phyloP scores from a whole-genome alignment of 2,113 vertebrate genomes.

The Hyla sarda region DNA sequence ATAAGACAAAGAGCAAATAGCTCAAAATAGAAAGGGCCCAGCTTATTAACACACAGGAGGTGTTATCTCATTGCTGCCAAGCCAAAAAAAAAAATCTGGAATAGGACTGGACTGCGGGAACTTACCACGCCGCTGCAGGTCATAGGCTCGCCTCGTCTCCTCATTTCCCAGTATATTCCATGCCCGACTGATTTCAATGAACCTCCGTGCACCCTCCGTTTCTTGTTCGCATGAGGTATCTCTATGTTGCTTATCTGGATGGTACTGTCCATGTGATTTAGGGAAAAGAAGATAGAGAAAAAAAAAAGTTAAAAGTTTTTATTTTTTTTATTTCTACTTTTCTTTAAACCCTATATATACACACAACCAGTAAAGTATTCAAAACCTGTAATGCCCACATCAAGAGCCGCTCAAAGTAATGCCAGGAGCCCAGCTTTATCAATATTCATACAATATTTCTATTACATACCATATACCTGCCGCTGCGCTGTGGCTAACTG shows the following conservation, averaged over 20 bases:
- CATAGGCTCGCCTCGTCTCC: conserved; percentile 83
- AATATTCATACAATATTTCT: too few relatives aligned
- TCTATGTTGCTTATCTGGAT: conserved; percentile 84
- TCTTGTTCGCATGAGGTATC: conserved; percentile 73
- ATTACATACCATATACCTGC: too few relatives aligned
- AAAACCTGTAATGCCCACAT: too few relatives aligned
- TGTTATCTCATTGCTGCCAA: background rate
- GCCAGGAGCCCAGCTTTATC: background rate
- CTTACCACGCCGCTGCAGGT: conserved; percentile 84
- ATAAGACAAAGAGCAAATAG: background rate
- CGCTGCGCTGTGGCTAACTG: too few relatives aligned
- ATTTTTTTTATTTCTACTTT: background rate
- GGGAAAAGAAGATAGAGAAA: conserved; percentile 36
- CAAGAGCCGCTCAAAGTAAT: too few relatives aligned
- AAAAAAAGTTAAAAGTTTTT: too few relatives aligned
- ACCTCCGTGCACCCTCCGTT: conserved; percentile 76
- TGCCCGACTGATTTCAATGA: conserved; percentile 86
- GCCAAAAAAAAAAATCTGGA: conserved; percentile 60
- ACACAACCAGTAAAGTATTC: background rate
- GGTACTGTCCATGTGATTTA: conserved; percentile 77
- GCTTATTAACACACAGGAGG: background rate
- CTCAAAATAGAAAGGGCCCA: background rate
- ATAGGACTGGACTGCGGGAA: conserved; percentile 66
- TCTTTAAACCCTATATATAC: background rate
- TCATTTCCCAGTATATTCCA: conserved; percentile 89